A percentile compares a stretch with the other conserved stretches of the same genome.
phyloP scores from a whole-genome alignment of 2,888 invertebrate species.

The Cheilosia vernalis region DNA sequence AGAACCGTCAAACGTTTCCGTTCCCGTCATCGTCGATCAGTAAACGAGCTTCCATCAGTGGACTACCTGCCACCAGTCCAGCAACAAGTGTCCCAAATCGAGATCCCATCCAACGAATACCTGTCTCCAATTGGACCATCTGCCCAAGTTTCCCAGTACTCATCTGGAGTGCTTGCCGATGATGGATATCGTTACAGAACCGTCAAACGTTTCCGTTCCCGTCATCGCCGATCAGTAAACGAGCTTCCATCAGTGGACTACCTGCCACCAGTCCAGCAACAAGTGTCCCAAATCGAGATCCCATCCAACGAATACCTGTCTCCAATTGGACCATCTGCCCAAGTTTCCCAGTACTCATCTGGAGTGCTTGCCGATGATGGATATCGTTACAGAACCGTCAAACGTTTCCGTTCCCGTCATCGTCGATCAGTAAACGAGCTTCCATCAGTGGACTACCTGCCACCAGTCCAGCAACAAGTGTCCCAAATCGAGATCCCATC shows the following conservation, averaged over 20 bases:
- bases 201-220: conserved; percentile 41
- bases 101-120: conserved; percentile 36
- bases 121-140: conserved; percentile 51
- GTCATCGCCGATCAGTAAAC: conserved; percentile 77
- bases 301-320: conserved; percentile 34
- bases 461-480: conserved; percentile 45
- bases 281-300: conserved; percentile 3
- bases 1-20: conserved; percentile 55
- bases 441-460: conserved; percentile 43
- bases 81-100: conserved; percentile 5
- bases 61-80: conserved; percentile 77
- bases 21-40: conserved; percentile 79
- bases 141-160: conserved; percentile 37
- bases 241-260: conserved; percentile 75
- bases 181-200: conserved; percentile 74
- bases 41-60: conserved; percentile 77
- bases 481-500: conserved; percentile 13
- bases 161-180: conserved; percentile 49
- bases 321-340: conserved; percentile 31
- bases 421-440: conserved; percentile 78
- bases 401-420: conserved; percentile 53
- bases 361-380: conserved; percentile 67
- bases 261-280: conserved; percentile 56
- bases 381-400: conserved; percentile 71
- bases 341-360: conserved; percentile 26